Conservation (phyloP, 2,797 vertebrate species). For the Oreochromis mossambicus region DNA sequence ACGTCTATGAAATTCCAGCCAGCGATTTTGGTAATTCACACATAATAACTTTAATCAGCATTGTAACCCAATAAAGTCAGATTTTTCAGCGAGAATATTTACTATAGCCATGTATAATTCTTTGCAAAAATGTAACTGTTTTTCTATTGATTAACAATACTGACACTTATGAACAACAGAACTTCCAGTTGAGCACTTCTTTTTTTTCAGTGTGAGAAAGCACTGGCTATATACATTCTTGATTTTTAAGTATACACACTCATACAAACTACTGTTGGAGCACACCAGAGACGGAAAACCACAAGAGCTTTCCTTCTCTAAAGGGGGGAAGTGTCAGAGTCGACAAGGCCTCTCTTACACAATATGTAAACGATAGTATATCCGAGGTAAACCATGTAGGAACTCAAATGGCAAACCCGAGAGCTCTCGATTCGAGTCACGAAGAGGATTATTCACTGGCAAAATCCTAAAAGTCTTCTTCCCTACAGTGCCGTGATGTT, state of each 20-base stretch:
- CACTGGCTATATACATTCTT: conserved; percentile 81
- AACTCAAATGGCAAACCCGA: conserved; percentile 66
- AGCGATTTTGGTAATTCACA: conserved; percentile 86
- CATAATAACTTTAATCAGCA: conserved; percentile 82
- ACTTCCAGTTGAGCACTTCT: conserved; percentile 75
- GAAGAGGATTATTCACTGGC: conserved; percentile 46
- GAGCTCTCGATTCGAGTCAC: conserved; percentile 60
- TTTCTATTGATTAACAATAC: conserved; percentile 81
- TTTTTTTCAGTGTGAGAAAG: conserved; percentile 75
- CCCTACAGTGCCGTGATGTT: conserved; percentile 41
- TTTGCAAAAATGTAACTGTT: conserved; percentile 79
- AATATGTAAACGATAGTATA: conserved; percentile 77
- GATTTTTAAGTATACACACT: conserved; percentile 75
- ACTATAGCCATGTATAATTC: conserved; percentile 81
- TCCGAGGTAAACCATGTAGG: conserved; percentile 73
- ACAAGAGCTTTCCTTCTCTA: conserved; percentile 58
- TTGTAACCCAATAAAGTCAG: conserved; percentile 78
- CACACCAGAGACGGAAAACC: conserved; percentile 64
- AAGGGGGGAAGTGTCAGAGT: conserved; percentile 67
- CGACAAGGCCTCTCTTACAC: conserved; percentile 78
- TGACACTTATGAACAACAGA: conserved; percentile 79
- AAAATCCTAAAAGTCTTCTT: conserved; percentile 40
- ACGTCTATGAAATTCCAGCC: conserved; percentile 77
- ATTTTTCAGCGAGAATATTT: conserved; percentile 79
- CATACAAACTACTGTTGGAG: conserved; percentile 75